Evolutionary conservation across 1,140 invertebrate species (phyloP), one percentile per base, ranked within the genome.

Genomic region (Coptotermes formosanus): DNA sequence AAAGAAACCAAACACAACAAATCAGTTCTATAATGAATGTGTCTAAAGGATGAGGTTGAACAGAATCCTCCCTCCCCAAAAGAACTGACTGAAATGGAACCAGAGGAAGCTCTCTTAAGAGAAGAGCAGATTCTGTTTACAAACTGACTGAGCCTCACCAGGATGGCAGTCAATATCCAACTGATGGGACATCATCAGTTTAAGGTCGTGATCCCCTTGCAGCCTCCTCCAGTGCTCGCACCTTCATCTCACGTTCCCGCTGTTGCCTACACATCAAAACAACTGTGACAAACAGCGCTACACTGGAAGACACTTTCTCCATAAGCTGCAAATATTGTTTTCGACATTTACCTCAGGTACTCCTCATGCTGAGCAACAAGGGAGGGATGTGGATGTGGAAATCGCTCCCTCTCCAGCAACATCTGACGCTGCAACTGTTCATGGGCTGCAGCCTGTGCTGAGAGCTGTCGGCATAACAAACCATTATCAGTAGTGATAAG

Each of bases 341-440:
- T 6, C 1, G 25, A 16, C 11, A 85, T 91, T 85, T 92, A 95
- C 95, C 96, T 94, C 88, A 97, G 91, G 90, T 96, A 96, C 89
- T 97, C 96, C 91, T 97, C 96, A 90, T 96, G 95, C 88, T 96
- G 94, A 45, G 94, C 94, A 55, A 95, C 92, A 75, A 95, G 90
- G 14, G 93, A 93, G 25, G 94, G 93, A 85, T 95, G 95, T 69
- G 93, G 91, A 88, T 89, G 88, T 87, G 92, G 93, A 89, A 94
- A 94, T 86, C 95, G 92, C 88, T 97, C 96, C 48, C 96, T 92
- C 90, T 97, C 96, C 90, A 97, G 90, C 91, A 98, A 92, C 89
- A 97, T 92, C 89, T 97, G 96, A 87, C 97, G 92, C 90, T 97
- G 96, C 44, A 97, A 90, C 89, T 97, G 96, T 90, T 97, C 96